phyloP scores from a whole-genome alignment of 1,140 invertebrate genomes.

The Hypothenemus hampei region DNA sequence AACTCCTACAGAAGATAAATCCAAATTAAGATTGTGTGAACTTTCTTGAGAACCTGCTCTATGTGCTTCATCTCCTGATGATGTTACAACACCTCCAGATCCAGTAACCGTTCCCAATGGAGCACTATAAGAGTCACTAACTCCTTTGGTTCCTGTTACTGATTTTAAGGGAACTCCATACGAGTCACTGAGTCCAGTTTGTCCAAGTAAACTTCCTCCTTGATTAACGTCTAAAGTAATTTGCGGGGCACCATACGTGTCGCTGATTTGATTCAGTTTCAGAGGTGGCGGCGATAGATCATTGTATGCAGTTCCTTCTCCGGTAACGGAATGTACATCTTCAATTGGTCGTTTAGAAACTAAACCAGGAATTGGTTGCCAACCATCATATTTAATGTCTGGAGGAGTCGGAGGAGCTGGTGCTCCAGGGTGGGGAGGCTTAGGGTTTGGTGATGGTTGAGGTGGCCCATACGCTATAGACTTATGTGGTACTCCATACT shows the following conservation, averaged over 20 bases:
- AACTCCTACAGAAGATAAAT: slow-evolving; percentile 32
- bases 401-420: slow-evolving; percentile 67
- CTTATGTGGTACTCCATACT: slow-evolving; percentile 43
- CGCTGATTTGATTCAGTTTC: slow-evolving; percentile 8
- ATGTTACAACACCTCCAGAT: slow-evolving; percentile 39
- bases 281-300: slow-evolving; percentile 49
- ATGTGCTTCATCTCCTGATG: slow-evolving; percentile 38
- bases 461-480: slow-evolving; percentile 43
- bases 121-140: slow-evolving; percentile 44
- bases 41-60: not conserved
- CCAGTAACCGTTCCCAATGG: slow-evolving; percentile 44
- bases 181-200: slow-evolving; percentile 35
- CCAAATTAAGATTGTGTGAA: slow-evolving; percentile 18
- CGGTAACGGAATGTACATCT: slow-evolving; percentile 42
- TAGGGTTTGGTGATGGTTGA: slow-evolving; percentile 48
- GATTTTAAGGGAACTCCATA: slow-evolving; percentile 41
- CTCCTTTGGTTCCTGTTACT: slow-evolving; percentile 35
- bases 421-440: slow-evolving; percentile 58
- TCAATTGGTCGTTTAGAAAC: slow-evolving; percentile 45
- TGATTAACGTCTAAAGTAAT: slow-evolving; percentile 15
- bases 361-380: slow-evolving; percentile 72
- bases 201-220: not conserved
- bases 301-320: slow-evolving; percentile 35
- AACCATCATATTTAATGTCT: slow-evolving; percentile 74
- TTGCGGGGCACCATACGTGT: slow-evolving; percentile 22